Percentiles rank a stretch among this genome's conserved stretches.
Evolutionary conservation across 2,797 vertebrate genomes (phyloP).

Genomic region (Oreochromis mossambicus): DNA sequence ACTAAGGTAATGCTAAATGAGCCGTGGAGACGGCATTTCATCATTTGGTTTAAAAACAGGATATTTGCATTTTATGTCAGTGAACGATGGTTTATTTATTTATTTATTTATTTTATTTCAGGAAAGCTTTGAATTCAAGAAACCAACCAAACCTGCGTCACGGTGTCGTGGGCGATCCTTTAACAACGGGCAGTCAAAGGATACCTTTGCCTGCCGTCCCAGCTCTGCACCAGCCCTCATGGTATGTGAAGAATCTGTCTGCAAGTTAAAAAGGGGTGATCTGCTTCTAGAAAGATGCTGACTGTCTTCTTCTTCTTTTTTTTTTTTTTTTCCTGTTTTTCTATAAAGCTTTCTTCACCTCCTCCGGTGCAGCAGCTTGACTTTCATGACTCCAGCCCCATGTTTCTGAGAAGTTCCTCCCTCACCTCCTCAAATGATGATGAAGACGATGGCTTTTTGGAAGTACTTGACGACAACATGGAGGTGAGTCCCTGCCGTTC

Average conservation of each 20-base stretch:
- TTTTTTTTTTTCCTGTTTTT: accelerated
- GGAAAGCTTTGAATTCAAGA: constrained; percentile 84
- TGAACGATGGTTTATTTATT: accelerated
- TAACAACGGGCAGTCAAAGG: constrained; percentile 51
- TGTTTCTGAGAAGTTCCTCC: constrained; percentile 74
- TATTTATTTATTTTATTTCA: constrained; percentile 1
- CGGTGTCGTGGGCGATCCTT: constrained; percentile 58
- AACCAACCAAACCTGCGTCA: constrained; percentile 75
- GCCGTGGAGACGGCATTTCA: neutral
- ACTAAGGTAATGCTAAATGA: neutral
- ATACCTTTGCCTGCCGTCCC: constrained; percentile 75
- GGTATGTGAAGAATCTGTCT: constrained; percentile 53
- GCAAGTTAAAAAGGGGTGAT: too few relatives aligned
- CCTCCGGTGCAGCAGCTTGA: constrained; percentile 38
- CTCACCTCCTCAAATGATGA: constrained; percentile 68
- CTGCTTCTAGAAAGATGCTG: accelerated
- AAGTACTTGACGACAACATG: constrained; percentile 81
- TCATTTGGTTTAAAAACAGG: neutral
- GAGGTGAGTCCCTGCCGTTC: constrained; percentile 38
- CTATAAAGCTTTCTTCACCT: constrained; percentile 60
- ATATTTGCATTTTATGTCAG: neutral
- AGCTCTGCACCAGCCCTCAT: constrained; percentile 81
- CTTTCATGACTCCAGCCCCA: constrained; percentile 67
- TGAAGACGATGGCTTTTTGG: constrained; percentile 88
- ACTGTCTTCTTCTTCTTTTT: neutral